These are phyloP conservation scores for Solenopsis invicta DNA, from an alignment of 1,140 invertebrate genomes.

Conservation along the genomic window DNA sequence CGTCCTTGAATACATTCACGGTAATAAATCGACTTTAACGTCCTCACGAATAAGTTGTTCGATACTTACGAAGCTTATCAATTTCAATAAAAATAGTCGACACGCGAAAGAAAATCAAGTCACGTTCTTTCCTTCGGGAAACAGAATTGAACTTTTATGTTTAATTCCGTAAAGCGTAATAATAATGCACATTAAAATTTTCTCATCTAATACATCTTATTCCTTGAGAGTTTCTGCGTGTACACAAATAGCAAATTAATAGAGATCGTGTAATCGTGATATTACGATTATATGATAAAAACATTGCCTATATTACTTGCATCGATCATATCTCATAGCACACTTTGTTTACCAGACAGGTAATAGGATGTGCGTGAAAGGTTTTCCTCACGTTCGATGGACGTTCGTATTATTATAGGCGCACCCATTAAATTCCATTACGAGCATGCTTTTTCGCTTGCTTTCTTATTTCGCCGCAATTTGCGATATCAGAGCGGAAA, in stretches of 20 bases:
- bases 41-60: background rate
- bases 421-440: slow-evolving; percentile 38
- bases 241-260: background rate
- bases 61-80: background rate
- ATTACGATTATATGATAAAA: background rate
- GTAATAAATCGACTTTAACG: slow-evolving; percentile 24
- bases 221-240: background rate
- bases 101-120: background rate
- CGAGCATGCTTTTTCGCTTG: slow-evolving; percentile 23
- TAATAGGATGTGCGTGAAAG: slow-evolving; percentile 43
- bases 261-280: background rate
- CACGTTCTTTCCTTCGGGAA: background rate
- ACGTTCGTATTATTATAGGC: slow-evolving; percentile 29
- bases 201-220: background rate
- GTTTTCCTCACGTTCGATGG: slow-evolving; percentile 30
- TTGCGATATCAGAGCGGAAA: slow-evolving; percentile 49
- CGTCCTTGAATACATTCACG: slow-evolving; percentile 36
- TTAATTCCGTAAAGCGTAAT: background rate
- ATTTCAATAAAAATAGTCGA: background rate
- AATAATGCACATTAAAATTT: background rate
- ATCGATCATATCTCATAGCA: slow-evolving; percentile 30
- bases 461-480: background rate
- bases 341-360: background rate
- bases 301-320: background rate
- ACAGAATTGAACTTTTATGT: background rate